Base-by-base conservation (phyloP, 2,888 invertebrate genomes). In the Leucophenga maculata region DNA sequence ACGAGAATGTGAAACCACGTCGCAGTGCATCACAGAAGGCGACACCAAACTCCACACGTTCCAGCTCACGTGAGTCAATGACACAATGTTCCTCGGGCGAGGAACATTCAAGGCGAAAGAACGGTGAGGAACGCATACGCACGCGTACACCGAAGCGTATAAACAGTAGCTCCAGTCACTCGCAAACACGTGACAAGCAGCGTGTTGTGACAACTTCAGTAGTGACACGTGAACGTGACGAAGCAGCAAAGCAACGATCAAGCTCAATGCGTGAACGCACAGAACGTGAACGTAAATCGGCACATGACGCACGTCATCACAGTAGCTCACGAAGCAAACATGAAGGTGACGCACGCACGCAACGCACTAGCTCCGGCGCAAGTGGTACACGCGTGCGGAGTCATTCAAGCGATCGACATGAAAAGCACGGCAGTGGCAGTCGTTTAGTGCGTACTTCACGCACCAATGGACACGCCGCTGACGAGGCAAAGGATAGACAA, bases 1-100 rank as follows among this genome's bases (percentile, higher is more conserved):
- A 79, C 68, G 80, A 76, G 8, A 75, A 73, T 20, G 44, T 77
- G 6, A 77, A 77, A 20, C 18, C 64, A 13, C 65, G 60, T 59
- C 32, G 66, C 0, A 74, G 72, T 62, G n/a, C 72, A 14, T 16
- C 69, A 13, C 74, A 73, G 13, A 22, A 31, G 46, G 66, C 72
- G 32, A 67, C 71, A 0, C 20, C 52, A 3, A 54, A 16, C 8
- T 46, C 52, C 39, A 72, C 70, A 14, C 87, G 86, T 16, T 86
- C 86, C 46, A 86, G 86, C 65, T 86, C 87, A 31, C 78, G 81
- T 14, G 86, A 86, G 44, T 86, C 86, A 0, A 78, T 77, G 67
- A 75, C 78, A 0, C 86, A 81, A 3, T 82, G 78, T 6, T 86
- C 86, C 2, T 86, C 86, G 8, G 75, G 73, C 3, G 86, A 86